Evolutionary conservation across 1,140 invertebrate species (phyloP), one percentile per base, ranked within the genome.

Genomic region (Stegodyphus mimosarum): DNA sequence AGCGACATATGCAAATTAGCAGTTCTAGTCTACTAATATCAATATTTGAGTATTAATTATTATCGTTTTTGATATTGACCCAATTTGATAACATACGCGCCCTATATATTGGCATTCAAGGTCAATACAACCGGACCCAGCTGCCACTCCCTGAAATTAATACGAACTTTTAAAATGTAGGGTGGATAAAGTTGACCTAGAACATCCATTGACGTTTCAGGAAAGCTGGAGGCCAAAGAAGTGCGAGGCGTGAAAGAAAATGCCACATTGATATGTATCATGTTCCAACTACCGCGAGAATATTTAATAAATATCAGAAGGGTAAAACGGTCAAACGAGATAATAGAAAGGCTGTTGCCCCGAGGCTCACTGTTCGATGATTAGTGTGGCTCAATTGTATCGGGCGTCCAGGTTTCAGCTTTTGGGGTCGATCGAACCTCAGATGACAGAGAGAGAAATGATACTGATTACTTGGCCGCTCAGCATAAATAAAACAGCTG

Each of bases 71-170:
- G 73, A 74, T 84, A 73, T 84, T 76, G 81, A 69, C 81, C 81
- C 76, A 72, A 75, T 84, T 84, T 76, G 74, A n/a, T n/a, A 53
- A 66, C 66, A 75, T 77, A 86, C 50, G 66, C 51, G 83, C 74
- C 83, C 83, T 78, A 86, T 86, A 71, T 86, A 86, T 86, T 78
- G 75, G 83, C 74, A 78, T 86, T 72, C 83, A 86, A 86, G 83
- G 83, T 86, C 83, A 86, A 50, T 11, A 17, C 53, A 86, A 86
- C 83, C 83, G 83, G 83, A 86, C 83, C 74, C 83, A 78, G 78
- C 53, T 64, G 75, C 83, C 83, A 86, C 83, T 86, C 83, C 83
- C 83, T 86, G 77, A 71, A 77, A 86, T 86, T 78, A 77, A 86
- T 86, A 77, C 74, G 48, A 69, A 71, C 51, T 70, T 69, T 75